These are phyloP conservation scores for Diplodus sargus DNA, from an alignment of 2,797 vertebrate genomes.

Conservation along the genomic window DNA sequence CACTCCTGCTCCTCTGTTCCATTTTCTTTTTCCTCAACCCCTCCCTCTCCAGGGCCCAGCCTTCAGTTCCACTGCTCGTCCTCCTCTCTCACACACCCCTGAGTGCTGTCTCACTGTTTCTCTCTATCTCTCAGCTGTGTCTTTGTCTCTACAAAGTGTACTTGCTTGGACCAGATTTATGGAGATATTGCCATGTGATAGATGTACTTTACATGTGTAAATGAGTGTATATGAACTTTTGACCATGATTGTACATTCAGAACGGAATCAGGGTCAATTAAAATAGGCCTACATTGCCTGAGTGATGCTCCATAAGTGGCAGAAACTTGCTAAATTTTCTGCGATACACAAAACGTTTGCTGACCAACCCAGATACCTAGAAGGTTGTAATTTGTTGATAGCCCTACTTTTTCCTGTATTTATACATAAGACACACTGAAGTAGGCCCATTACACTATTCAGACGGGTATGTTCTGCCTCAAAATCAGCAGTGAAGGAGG, in stretches of 20 bases:
- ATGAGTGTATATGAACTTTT: no score
- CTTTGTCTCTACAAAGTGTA: background rate
- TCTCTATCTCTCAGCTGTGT: conserved; percentile 13
- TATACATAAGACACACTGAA: background rate
- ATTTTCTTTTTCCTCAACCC: conserved; percentile 40
- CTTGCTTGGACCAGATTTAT: background rate
- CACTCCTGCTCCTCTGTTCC: conserved; percentile 40
- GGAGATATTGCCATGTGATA: background rate
- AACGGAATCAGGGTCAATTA: background rate
- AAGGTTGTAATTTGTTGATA: background rate
- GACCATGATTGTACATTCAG: background rate
- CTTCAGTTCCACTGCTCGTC: conserved; percentile 35
- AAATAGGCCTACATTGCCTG: background rate
- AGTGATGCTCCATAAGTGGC: background rate
- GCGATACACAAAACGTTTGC: background rate
- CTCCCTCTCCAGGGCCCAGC: conserved; percentile 37
- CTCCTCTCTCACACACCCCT: background rate
- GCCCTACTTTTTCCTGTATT: background rate
- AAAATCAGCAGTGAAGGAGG: background rate
- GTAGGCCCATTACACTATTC: background rate
- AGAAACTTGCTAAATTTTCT: background rate
- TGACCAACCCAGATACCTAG: background rate
- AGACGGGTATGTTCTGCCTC: background rate
- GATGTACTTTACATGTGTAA: no score
- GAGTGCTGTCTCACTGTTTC: conserved; percentile 3